Percentiles rank a stretch among this genome's conserved stretches.
Evolutionary conservation across 2,113 vertebrate species (phyloP).

Genomic region (Zingel zingel): DNA sequence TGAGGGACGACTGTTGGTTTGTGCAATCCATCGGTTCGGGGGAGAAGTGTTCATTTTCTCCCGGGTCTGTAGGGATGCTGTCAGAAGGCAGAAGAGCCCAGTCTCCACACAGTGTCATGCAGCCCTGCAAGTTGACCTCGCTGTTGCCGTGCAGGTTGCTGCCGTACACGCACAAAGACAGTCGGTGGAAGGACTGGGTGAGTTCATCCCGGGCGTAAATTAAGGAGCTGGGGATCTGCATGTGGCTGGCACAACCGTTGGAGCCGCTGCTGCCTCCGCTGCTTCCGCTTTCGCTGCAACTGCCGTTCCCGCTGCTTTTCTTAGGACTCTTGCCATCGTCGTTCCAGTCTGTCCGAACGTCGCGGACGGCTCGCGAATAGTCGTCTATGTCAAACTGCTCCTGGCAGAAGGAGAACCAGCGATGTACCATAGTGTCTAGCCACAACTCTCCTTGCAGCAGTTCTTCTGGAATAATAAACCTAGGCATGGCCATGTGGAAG

Average conservation of each 20-base stretch:
- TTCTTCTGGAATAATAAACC: slow-evolving; percentile 92
- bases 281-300: slow-evolving; percentile 66
- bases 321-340: slow-evolving; percentile 96
- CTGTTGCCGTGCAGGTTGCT: slow-evolving; percentile 97
- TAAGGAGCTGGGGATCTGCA: slow-evolving; percentile 92
- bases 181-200: slow-evolving; percentile 96
- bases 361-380: slow-evolving; percentile 94
- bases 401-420: slow-evolving; percentile 94
- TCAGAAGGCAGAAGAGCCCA: slow-evolving; percentile 91
- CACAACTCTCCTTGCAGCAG: slow-evolving; percentile 92
- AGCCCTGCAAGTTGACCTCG: slow-evolving; percentile 96
- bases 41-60: slow-evolving; percentile 90
- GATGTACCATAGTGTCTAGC: slow-evolving; percentile 93
- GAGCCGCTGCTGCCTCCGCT: slow-evolving; percentile 63
- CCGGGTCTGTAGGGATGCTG: slow-evolving; percentile 86
- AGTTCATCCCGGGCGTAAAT: slow-evolving; percentile 95
- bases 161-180: slow-evolving; percentile 97
- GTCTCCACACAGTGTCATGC: slow-evolving; percentile 90
- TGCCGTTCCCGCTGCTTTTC: slow-evolving; percentile 80
- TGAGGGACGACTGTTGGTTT: slow-evolving; percentile 70
- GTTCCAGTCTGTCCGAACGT: slow-evolving; percentile 93
- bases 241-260: slow-evolving; percentile 87
- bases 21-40: slow-evolving; percentile 88
- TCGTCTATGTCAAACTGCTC: slow-evolving; percentile 98
- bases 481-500: slow-evolving; percentile 90